Evolutionary conservation across 2,888 invertebrate species (phyloP).

Genomic region (Notodonta dromedarius): DNA sequence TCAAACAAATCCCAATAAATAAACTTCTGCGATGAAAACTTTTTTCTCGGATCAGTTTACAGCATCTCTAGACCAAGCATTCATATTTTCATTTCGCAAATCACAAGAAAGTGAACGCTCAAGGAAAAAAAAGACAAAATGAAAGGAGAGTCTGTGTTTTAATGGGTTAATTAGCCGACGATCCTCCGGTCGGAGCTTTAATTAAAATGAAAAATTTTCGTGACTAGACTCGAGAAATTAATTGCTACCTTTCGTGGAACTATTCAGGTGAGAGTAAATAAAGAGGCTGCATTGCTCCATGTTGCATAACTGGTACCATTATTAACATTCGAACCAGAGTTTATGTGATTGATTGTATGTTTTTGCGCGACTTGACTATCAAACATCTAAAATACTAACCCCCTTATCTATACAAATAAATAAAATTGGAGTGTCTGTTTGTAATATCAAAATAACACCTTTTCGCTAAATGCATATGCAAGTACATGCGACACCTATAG

Average conservation of each 20-base stretch:
- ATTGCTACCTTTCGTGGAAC: slow-evolving; percentile 76
- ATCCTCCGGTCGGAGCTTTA: slow-evolving; percentile 78
- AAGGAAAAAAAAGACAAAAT: slow-evolving; percentile 70
- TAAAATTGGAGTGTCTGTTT: no score
- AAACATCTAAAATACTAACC: no score
- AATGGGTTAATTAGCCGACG: slow-evolving; percentile 83
- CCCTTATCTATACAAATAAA: no score
- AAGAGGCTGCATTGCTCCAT: slow-evolving; percentile 45
- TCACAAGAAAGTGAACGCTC: slow-evolving; percentile 76
- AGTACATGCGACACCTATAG: no score
- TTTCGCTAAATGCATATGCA: no score
- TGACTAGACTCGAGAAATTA: slow-evolving; percentile 78
- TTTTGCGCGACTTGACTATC: no score
- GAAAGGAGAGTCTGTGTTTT: slow-evolving; percentile 79
- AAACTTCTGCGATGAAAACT: not conserved
- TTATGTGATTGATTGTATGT: not conserved
- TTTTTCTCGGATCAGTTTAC: slow-evolving; percentile 10
- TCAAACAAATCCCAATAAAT: no score
- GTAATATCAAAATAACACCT: no score
- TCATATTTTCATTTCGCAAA: slow-evolving; percentile 63
- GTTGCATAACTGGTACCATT: slow-evolving; percentile 30
- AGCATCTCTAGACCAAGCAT: slow-evolving; percentile 26
- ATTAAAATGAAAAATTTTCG: slow-evolving; percentile 83
- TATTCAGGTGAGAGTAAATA: slow-evolving; percentile 79
- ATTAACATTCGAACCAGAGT: not conserved